phyloP scores from a whole-genome alignment of 37 sponge, comb jelly and placozoan genomes.

The Halichondria panicea region DNA sequence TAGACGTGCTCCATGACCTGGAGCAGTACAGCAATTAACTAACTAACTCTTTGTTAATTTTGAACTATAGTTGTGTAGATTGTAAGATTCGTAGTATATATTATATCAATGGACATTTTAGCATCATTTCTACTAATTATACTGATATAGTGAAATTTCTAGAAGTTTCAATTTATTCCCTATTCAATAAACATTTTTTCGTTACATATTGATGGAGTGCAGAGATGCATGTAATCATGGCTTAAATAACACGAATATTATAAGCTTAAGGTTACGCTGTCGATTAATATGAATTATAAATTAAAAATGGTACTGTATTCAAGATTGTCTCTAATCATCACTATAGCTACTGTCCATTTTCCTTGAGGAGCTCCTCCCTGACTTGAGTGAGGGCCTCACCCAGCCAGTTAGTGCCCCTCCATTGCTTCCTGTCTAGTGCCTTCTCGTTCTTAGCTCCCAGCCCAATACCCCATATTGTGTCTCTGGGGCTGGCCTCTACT shows the following conservation, averaged over 20 bases:
- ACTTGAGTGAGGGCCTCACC: slow-evolving; percentile 74
- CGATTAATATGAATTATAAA: no score
- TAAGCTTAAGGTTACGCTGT: no score
- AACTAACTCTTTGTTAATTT: not conserved
- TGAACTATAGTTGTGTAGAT: no score
- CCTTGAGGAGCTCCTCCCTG: slow-evolving; percentile 59
- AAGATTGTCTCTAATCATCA: no score
- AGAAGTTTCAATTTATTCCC: no score
- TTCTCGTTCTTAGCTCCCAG: slow-evolving; percentile 45
- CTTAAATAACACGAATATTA: no score
- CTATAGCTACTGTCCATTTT: not conserved
- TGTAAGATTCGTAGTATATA: no score
- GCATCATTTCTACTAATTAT: not conserved
- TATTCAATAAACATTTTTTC: no score
- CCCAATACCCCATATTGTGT: slow-evolving; percentile 89
- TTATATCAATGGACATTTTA: no score
- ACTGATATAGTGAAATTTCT: not conserved
- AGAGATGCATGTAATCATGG: no score
- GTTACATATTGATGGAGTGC: no score
- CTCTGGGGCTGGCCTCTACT: slow-evolving; percentile 80
- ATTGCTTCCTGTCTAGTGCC: slow-evolving; percentile 41
- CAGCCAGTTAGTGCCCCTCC: slow-evolving; percentile 81
- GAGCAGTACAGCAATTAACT: slow-evolving; percentile 16
- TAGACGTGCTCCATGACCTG: slow-evolving; percentile 86
- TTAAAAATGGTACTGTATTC: no score